Evolutionary conservation across 2,888 invertebrate genomes (phyloP), one percentile per base, ranked within the genome.

Genomic region (Sarcophaga carnaria): DNA sequence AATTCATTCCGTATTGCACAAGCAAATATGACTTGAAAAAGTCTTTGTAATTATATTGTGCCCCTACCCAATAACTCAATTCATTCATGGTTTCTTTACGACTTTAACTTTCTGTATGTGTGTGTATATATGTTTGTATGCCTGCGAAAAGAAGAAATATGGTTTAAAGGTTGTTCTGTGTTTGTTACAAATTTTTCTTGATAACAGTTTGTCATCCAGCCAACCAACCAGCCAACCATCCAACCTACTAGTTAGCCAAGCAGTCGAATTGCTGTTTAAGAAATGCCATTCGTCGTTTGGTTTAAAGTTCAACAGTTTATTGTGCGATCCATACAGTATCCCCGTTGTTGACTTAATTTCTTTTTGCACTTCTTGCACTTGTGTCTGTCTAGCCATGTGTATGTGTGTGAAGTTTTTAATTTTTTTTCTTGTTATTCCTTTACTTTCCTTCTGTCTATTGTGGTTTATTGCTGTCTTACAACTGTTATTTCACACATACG

Each of bases 241-340:
- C n/a, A n/a, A n/a, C n/a, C 17, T 17, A n/a, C 37, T 37, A 54
- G 54, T 54, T 54, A 54, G 54, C 54, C 54, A 54, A 14, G 17
- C 54, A 70, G 62, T 62, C 20, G 62, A 20, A 25, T 6, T 76
- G 37, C 10, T 49, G 20, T n/a, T 20, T 25, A 54, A 70, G 25
- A 59, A 66, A 76, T 74, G 76, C 37, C 72, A 76, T 80, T 77
- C 77, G 66, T 86, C 74, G 74, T 83, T 83, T 62, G 70, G 69
- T 74, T 75, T 62, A 88, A 83, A 88, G 88, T 88, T 88, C 84
- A 88, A 86, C 86, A 86, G 86, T 88, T 88, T 82, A 88, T 85
- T 63, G 72, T 86, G 86, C 80, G 87, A 85, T 80, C 85, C 79
- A 60, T 76, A 20, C 79, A 49, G 67, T 81, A 76, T 82, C 71